phyloP scores from a whole-genome alignment of 2,113 vertebrate genomes.

The Amphiprion ocellaris region DNA sequence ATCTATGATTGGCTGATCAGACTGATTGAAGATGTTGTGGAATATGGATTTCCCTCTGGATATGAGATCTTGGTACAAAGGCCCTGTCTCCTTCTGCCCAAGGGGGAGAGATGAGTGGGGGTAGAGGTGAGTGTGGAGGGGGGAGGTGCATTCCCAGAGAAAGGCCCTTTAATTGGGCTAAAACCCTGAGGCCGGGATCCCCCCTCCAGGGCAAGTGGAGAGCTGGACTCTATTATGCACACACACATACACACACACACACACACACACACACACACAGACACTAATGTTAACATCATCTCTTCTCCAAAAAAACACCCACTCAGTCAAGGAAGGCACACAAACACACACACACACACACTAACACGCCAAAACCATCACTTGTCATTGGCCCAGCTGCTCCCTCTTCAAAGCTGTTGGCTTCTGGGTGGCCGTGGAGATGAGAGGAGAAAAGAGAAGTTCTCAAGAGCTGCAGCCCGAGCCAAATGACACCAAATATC shows the following conservation, averaged over 20 bases:
- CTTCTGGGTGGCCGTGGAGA: conserved; percentile 76
- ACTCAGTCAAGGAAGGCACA: conserved; percentile 52
- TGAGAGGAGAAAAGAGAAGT: conserved; percentile 54
- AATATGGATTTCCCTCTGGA: conserved; percentile 65
- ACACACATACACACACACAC: conserved; percentile 24
- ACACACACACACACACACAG: conserved; percentile 34
- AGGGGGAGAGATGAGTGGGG: conserved; percentile 2
- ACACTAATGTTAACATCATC: conserved; percentile 58
- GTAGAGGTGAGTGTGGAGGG: conserved; percentile 30
- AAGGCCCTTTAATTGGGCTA: conserved; percentile 68
- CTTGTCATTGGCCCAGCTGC: conserved; percentile 79
- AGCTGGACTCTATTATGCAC: conserved; percentile 56
- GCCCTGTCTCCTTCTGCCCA: conserved; percentile 40
- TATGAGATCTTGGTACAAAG: conserved; percentile 56
- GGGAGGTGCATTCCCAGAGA: conserved; percentile 33
- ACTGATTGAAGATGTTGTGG: conserved; percentile 79
- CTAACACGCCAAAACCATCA: conserved; percentile 71
- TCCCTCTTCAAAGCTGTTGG: conserved; percentile 73
- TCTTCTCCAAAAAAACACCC: conserved; percentile 52
- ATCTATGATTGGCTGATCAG: conserved; percentile 66
- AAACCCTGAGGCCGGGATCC: conserved; percentile 56
- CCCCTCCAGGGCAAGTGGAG: conserved; percentile 56
- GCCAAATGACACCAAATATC: conserved; percentile 61
- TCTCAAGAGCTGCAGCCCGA: conserved; percentile 48
- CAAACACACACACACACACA: conserved; percentile 29